Evolutionary conservation across 2,888 invertebrate species (phyloP), one percentile per base, ranked within the genome.

Genomic region (Scaptomyza polygonia): DNA sequence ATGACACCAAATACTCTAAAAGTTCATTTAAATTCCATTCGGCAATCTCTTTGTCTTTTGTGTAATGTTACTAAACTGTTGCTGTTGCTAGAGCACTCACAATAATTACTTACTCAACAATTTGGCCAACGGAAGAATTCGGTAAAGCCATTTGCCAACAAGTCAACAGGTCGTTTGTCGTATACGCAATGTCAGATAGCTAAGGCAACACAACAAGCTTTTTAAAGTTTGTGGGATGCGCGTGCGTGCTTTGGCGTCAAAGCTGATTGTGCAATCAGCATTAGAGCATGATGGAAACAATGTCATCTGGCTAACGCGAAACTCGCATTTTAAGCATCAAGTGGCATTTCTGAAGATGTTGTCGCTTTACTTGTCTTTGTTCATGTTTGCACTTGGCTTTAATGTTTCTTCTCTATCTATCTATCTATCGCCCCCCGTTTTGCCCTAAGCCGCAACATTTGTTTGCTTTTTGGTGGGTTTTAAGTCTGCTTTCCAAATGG

Each of bases 341-440:
- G 81, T 67, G 67, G 59, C 67, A 84, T 81, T 85, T 72, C 78
- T 67, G 25, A 25, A 58, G 67, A 62, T 81, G 82, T 79, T 81
- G 77, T 69, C 79, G 64, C 75, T 64, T 69, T n/a, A n/a, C 75
- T 66, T 84, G 85, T 81, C 85, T 58, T 67, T 81, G 76, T 79
- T 79, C 85, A 66, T 81, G 87, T 84, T 84, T 70, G 74, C 79
- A 81, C 65, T 84, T 81, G 79, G 67, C 85, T 68, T 86, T 81
- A 72, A 86, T 62, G 65, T 48, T 48, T 32, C 18, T 48, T 18
- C 27, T 21, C 21, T 1, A n/a, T 14, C 11, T 14, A 1, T 1
- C 42, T 12, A 2, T 0, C 18, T 2, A 3, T 18, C n/a, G 7
- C 6, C 1, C 29, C 5, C 0, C 9, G n/a, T 3, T 11, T 30